phyloP scores from a whole-genome alignment of 2,888 invertebrate species.

The Heliconius ethilla region DNA sequence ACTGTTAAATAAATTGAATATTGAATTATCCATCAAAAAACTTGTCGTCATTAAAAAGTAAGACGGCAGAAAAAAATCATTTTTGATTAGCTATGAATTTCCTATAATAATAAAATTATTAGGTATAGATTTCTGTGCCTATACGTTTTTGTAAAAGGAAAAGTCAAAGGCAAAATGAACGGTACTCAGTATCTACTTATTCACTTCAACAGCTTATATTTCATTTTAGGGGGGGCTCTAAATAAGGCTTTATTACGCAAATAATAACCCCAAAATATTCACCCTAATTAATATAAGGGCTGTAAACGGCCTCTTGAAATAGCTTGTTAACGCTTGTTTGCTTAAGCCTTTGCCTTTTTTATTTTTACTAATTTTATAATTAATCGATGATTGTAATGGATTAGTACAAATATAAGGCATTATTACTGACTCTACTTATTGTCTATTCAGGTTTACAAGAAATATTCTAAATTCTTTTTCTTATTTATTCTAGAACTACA shows the following conservation, averaged over 20 bases:
- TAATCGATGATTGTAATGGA: not conserved
- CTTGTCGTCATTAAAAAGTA: no score
- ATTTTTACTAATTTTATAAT: not conserved
- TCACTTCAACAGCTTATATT: constrained; percentile 77
- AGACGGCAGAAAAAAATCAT: no score
- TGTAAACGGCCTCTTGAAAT: constrained; percentile 60
- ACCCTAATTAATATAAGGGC: constrained; percentile 79
- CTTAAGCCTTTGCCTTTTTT: constrained; percentile 43
- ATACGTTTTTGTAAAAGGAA: constrained; percentile 6
- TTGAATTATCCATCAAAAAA: no score
- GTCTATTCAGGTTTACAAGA: not conserved
- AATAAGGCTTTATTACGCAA: constrained; percentile 80
- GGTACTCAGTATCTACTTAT: constrained; percentile 65
- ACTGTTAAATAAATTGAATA: no score
- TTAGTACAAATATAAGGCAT: not conserved
- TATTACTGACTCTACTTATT: not conserved
- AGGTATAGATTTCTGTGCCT: not conserved
- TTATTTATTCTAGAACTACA: no score
- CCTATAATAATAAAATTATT: not conserved
- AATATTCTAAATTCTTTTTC: not conserved
- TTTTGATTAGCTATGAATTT: no score
- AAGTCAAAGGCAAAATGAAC: constrained; percentile 34
- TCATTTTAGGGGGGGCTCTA: constrained; percentile 70
- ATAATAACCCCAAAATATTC: constrained; percentile 79
- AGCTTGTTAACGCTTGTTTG: constrained; percentile 54